Base-by-base conservation (phyloP, 2,888 invertebrate species). In the Ophioninae sp. region DNA sequence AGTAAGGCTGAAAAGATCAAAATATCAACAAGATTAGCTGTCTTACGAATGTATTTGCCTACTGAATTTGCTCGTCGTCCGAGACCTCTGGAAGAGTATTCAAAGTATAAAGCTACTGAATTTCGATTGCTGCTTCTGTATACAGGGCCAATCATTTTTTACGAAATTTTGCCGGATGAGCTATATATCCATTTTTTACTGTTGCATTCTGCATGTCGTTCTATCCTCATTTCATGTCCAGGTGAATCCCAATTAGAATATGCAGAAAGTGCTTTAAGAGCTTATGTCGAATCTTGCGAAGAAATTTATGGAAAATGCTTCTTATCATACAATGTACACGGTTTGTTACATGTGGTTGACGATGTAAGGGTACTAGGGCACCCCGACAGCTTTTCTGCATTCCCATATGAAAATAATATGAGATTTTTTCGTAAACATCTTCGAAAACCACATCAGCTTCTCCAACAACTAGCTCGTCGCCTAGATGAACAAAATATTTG, bases 41-140 rank as follows among this genome's bases (percentile, higher is more conserved):
- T 9, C 23, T 20, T 86, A 22, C 72, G 51, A 71, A 75, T 75
- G 17, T 79, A 74, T 68, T 82, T 82, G 30, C 88, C 88, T 23
- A 72, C 81, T 20, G 88, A 89, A 41, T 88, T 89, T 76, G 83
- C 85, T 56, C 83, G 88, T 41, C 83, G 65, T 75, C 88, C 87
- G 9, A 67, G 86, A 58, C 61, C 74, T 22, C 30, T 88, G 6
- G 73, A 84, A 23, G 76, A 86, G 41, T 83, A 82, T 63, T 37
- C 69, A 39, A 51, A 68, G 2, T 88, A 80, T 67, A 88, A 88
- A 84, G 86, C 86, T 8, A 88, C 89, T 5, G 86, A 88, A 78
- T 84, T 86, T 58, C 79, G 89, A 8, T 84, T 83, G 44, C 83
- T 88, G 44, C 72, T 88, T 13, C 56, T 87, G 13, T 89, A 88